Evolutionary conservation across 2,797 vertebrate genomes (phyloP), one percentile per base, ranked within the genome.

Genomic region (Iguana delicatissima): DNA sequence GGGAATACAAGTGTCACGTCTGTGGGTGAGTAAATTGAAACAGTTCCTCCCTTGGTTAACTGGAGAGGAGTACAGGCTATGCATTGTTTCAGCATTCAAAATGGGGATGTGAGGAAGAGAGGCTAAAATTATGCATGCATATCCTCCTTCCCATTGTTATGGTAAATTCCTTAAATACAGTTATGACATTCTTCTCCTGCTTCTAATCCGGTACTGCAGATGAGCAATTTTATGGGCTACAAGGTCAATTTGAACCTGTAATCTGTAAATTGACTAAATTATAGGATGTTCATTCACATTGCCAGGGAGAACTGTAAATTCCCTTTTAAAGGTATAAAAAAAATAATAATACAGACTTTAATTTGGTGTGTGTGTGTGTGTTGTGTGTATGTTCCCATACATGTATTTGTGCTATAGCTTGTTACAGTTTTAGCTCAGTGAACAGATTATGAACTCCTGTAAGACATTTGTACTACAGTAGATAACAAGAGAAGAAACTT

Each of bases 1-100:
- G 99, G 93, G 99, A 99, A 96, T 99, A 99, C 98, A 99, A 99
- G 97, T 99, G 99, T 93, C 98, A 99, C 95, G 98, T 99, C 96
- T 99, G 99, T 96, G 99, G 99, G 99, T 99, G 97, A 99, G 99
- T 99, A 95, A 94, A 95, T 91, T 88, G 95, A 93, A 94, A 92
- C 92, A 95, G n/a, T 93, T 94, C 91, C 94, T 95, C 74, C 95
- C 84, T 80, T 87, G 73, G 94, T 92, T 96, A 90, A 90, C 95
- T 93, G 90, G 88, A 92, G 93, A 90, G 93, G 29, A 89, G 95
- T 92, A 89, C 91, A 89, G 93, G 96, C 90, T 95, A 93, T 91
- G 94, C 94, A 95, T 97, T 98, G 97, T 97, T 95, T 96, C 95
- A 95, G 95, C 95, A 95, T 93, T 96, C 96, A 96, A 91, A 96